These are phyloP conservation scores for Drosophila bocqueti DNA, from an alignment of 1,140 invertebrate species.

Conservation along the genomic window DNA sequence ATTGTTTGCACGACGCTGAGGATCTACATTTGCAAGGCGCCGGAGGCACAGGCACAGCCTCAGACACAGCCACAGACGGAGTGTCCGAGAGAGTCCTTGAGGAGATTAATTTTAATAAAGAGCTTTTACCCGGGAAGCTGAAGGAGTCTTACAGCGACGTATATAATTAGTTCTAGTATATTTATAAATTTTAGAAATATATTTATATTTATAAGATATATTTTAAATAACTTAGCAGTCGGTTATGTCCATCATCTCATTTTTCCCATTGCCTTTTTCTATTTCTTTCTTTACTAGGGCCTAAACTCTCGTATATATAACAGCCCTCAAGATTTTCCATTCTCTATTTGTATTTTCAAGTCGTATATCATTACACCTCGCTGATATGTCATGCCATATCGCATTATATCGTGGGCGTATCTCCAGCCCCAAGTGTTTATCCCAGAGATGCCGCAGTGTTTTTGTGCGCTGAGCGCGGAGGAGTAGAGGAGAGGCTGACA, in stretches of 20 bases:
- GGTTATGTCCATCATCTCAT: too few relatives aligned
- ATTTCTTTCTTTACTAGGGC: neutral
- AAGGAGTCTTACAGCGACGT: accelerated
- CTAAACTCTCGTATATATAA: neutral
- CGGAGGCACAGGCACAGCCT: neutral
- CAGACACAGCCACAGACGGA: neutral
- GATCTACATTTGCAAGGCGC: slow-evolving; percentile 11
- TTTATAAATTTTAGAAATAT: neutral
- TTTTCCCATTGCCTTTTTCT: too few relatives aligned
- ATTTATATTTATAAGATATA: neutral
- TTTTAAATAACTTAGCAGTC: neutral
- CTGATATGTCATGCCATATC: slow-evolving; percentile 42
- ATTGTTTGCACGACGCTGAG: slow-evolving; percentile 5
- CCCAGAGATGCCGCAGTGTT: slow-evolving; percentile 38
- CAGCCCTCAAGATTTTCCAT: neutral
- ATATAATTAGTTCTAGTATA: neutral
- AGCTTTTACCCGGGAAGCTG: neutral
- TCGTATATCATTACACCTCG: slow-evolving; percentile 35
- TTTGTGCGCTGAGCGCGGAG: neutral
- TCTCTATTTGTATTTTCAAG: neutral
- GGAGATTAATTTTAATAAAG: slow-evolving; percentile 15
- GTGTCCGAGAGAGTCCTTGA: slow-evolving; percentile 1
- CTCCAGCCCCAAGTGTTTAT: slow-evolving; percentile 50
- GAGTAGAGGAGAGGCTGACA: slow-evolving; percentile 20
- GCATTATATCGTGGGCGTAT: slow-evolving; percentile 36